Conservation (phyloP, 2,113 vertebrate genomes). For the Gnathonemus longibarbis region DNA sequence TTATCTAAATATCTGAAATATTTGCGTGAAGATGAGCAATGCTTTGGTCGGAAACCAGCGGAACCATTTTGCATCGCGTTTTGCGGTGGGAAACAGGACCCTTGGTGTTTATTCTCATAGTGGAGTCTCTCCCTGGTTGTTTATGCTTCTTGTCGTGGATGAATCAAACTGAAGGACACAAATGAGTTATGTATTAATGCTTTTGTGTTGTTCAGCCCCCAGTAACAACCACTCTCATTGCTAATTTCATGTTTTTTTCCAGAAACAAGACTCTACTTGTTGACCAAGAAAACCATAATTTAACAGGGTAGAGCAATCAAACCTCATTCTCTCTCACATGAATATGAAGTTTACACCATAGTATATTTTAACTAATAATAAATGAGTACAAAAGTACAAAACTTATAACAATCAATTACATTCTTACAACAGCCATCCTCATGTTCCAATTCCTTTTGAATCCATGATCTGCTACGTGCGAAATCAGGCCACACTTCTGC, state of each 20-base stretch:
- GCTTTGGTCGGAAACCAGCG: too few relatives aligned
- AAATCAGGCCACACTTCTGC: background rate
- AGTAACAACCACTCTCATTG: background rate
- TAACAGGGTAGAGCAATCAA: background rate
- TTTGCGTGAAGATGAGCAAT: too few relatives aligned
- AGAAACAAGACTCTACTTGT: background rate
- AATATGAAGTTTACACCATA: background rate
- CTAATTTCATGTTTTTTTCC: background rate
- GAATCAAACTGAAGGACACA: background rate
- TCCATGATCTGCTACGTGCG: background rate
- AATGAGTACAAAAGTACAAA: background rate
- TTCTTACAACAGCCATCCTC: background rate
- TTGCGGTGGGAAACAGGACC: too few relatives aligned
- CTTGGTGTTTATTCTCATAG: background rate
- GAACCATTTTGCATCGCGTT: too few relatives aligned
- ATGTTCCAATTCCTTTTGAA: background rate
- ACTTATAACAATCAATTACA: background rate
- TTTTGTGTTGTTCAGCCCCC: background rate
- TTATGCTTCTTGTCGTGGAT: background rate
- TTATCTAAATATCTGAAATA: too few relatives aligned
- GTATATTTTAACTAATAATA: background rate
- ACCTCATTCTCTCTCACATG: background rate
- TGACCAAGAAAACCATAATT: background rate
- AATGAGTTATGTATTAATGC: background rate
- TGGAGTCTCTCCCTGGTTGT: background rate